Evolutionary conservation across 2,888 invertebrate genomes (phyloP), one percentile per base, ranked within the genome.

Genomic region (Chrysina gloriosa): DNA sequence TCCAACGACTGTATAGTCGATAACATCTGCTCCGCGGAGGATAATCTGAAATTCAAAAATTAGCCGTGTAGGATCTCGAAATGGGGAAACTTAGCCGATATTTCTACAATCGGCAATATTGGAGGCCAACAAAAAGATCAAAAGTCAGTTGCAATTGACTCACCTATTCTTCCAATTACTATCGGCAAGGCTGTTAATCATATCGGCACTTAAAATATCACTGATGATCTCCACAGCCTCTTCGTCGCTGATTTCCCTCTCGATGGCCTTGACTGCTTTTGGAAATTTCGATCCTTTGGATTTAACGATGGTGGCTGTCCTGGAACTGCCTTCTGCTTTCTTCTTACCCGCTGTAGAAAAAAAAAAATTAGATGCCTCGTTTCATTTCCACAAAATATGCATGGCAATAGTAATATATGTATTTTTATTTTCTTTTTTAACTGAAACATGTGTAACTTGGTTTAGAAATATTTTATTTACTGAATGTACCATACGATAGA

Each of bases 141-240:
- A n/a, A n/a, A n/a, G n/a, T n/a, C n/a, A n/a, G n/a, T n/a, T n/a
- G n/a, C n/a, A n/a, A n/a, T n/a, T n/a, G n/a, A n/a, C n/a, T 69
- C 72, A 82, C 81, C 82, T 79, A 66, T 84, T 90, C 85, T 97
- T 96, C 96, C 96, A 97, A 83, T 95, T 94, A 52, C 89, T 81
- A 79, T 93, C 95, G 0, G 86, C 85, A 2, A 97, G 84, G 54
- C 92, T 93, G 77, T 74, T 76, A 1, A 86, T 71, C 19, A 91
- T 85, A 45, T 92, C 92, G 0, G 86, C 81, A 0, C 91, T 81
- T 7, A 95, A 81, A 14, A 92, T 76, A 70, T 88, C 88, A 34
- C 88, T 87, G 0, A 93, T 92, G 73, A 89, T 89, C 63, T 90
- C 90, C 65, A 92, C 91, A 0, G 94, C 90, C 73, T 94, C 94